Percentiles rank a stretch among this genome's conserved stretches.
These are phyloP conservation scores for Okamejei kenojei DNA, from an alignment of 2,797 vertebrate species.

Conservation along the genomic window DNA sequence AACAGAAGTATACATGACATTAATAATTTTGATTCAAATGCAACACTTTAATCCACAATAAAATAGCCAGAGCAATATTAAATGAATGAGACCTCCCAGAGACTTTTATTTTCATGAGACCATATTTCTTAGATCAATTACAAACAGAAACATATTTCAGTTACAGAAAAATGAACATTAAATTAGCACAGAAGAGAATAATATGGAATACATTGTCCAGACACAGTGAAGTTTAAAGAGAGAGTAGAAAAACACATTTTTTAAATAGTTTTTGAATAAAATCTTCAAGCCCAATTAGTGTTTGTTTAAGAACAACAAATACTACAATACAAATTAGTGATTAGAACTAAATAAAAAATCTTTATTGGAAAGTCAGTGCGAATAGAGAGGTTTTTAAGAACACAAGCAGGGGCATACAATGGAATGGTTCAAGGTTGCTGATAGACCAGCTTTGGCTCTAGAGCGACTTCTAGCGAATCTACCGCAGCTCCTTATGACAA, in stretches of 20 bases:
- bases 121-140: neutral
- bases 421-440: neutral
- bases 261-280: neutral
- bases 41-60: neutral
- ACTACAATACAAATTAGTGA: neutral
- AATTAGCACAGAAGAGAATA: neutral
- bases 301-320: neutral
- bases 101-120: neutral
- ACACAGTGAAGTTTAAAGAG: neutral
- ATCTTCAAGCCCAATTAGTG: neutral
- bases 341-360: neutral
- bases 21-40: neutral
- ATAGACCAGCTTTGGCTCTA: neutral
- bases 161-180: neutral
- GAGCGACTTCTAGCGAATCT: conserved; percentile 34
- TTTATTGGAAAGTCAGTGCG: neutral
- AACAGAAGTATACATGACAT: neutral
- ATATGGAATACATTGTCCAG: neutral
- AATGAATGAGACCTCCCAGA: neutral
- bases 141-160: neutral
- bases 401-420: neutral
- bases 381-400: neutral
- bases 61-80: neutral
- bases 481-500: neutral
- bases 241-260: neutral